Evolutionary conservation across 2,113 vertebrate genomes (phyloP).

Genomic region (Malaclemys terrapin): DNA sequence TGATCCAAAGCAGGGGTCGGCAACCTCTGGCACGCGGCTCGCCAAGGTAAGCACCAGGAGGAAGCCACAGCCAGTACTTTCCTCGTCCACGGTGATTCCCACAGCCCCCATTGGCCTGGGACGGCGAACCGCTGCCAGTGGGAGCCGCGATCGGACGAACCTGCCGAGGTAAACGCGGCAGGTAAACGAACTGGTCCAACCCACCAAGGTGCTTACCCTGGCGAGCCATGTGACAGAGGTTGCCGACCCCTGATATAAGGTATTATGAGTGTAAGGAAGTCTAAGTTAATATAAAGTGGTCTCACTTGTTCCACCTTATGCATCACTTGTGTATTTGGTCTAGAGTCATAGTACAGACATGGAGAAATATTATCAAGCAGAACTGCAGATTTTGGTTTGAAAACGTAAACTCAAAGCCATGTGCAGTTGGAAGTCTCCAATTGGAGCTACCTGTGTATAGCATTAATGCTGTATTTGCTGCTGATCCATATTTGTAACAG

Average conservation of each 20-base stretch:
- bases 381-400: fast-evolving
- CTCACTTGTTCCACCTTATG: not conserved
- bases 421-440: not conserved
- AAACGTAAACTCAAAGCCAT: fast-evolving
- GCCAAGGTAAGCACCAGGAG: too few species aligned
- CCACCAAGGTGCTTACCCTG: too few species aligned
- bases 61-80: too few species aligned
- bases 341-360: not conserved
- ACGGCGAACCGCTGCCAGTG: too few species aligned
- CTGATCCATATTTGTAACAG: not conserved
- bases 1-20: not conserved
- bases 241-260: too few species aligned
- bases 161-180: too few species aligned
- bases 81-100: too few species aligned
- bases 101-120: too few species aligned
- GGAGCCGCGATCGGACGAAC: too few species aligned
- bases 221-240: too few species aligned
- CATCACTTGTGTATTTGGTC: not conserved
- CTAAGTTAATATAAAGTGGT: not conserved
- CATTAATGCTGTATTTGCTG: fast-evolving
- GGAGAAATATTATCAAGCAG: not conserved
- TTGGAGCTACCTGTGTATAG: fast-evolving
- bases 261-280: not conserved
- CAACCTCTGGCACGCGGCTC: too few species aligned
- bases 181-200: too few species aligned